Conservation (phyloP, 2,113 vertebrate genomes). For the Pelodiscus sinensis region DNA sequence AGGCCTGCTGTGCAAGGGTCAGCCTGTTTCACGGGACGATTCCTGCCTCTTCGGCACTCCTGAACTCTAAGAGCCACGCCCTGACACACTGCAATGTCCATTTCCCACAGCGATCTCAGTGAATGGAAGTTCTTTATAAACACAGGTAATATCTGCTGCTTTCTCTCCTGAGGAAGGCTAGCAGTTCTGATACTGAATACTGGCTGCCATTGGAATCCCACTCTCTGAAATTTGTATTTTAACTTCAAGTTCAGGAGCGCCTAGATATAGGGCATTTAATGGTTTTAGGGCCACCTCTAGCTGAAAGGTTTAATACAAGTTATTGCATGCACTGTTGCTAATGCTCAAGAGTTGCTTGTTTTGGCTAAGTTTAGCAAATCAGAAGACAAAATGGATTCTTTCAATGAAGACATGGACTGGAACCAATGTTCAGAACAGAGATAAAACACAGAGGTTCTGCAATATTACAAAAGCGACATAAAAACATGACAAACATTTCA, state of each 20-base stretch:
- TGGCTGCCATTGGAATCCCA: not conserved
- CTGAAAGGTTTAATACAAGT: not conserved
- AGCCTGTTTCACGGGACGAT: fast-evolving
- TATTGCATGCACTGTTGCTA: fast-evolving
- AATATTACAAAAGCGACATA: not conserved
- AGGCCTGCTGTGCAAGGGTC: not conserved
- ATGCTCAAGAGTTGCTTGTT: fast-evolving
- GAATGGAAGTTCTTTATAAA: not conserved
- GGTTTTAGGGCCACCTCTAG: not conserved
- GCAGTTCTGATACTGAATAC: not conserved
- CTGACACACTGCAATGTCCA: not conserved
- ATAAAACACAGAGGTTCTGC: not conserved
- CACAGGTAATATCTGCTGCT: not conserved
- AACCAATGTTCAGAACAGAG: fast-evolving
- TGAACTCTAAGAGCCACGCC: not conserved
- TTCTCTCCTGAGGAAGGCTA: not conserved
- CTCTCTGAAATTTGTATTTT: not conserved
- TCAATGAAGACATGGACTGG: fast-evolving
- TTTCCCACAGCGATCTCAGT: not conserved
- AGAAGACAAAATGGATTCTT: fast-evolving
- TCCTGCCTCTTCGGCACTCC: not conserved
- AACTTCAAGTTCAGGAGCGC: not conserved
- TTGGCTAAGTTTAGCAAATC: not conserved
- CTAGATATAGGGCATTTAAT: not conserved
- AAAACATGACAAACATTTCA: not conserved